Base-by-base conservation (phyloP, 1,140 invertebrate genomes). In the Paracyclopina nana region DNA sequence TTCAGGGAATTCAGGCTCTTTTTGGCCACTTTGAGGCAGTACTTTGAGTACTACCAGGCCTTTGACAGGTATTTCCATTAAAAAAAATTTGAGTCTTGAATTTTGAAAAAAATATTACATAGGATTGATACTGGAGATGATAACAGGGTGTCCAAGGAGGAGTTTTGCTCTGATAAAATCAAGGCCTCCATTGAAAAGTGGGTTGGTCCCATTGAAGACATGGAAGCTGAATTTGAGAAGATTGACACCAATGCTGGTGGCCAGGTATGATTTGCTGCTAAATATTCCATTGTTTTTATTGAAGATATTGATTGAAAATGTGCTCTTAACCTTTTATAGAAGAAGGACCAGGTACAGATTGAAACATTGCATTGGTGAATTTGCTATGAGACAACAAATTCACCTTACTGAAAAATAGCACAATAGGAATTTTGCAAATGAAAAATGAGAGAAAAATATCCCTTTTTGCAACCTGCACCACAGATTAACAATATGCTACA, bases 1-100 rank as follows among this genome's bases (percentile, higher is more conserved):
- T 46, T 44, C 22, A 22, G 31, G n/a, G 50, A 52, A 27, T 52
- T 52, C 50, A 18, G 50, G 6, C n/a, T 52, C 9, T 52, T 52
- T 40, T 26, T 52, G 12, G 22, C 42, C 8, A 46, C 20, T 6
- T 27, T 52, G 16, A 46, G 50, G 14, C 50, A 52, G 38, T 44
- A 22, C 40, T 52, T 52, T 44, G 50, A 52, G 25, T 52, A 52
- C 38, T 52, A 44, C 18, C 50, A 52, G 41, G 50, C 50, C 20
- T 52, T 52, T 44, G 50, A 42, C 31, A 52, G 50, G 50, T 52
- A 14, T 8, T 20, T 11, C 20, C 8, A 18, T 42, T 8, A 9
- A 14, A 31, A 31, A 31, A 14, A 8, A 14, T 31, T 31, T 8
- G 29, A 14, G 29, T 31, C 14, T 31, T 31, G 29, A 9, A 31